Evolutionary conservation across 2,113 vertebrate species (phyloP), one percentile per base, ranked within the genome.

Genomic region (Piprites chloris): DNA sequence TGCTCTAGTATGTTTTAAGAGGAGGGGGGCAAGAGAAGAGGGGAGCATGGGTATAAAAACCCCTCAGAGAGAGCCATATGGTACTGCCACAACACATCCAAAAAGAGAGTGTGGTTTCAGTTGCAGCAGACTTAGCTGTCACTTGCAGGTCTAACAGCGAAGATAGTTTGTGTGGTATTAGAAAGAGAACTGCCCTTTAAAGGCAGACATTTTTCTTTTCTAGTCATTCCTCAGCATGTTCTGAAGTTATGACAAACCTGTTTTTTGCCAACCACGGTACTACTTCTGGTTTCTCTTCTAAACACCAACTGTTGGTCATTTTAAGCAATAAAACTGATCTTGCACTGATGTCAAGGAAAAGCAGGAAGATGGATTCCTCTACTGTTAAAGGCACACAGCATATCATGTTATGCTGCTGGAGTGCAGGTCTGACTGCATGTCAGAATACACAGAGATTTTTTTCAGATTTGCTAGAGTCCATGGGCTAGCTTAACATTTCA

Each of bases 1-100:
- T 41, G 17, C 11, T 71, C 23, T 19, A 59, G 4, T 28, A 11
- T 27, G 35, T 30, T 73, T 47, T 19, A 18, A 12, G 14, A 0
- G 30, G 9, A 20, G 12, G 8, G 23, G 6, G 20, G 16, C 11
- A 56, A n/a, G n/a, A 81, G n/a, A 4, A 35, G 4, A 24, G 4
- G 9, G 12, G 13, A 24, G 6, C 3, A 2, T 0, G 0, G 6
- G 24, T 19, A 74, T 52, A 55, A 76, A 79, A 75, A 44, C 11
- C 22, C 14, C 41, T 80, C 11, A 50, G 33, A 20, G 9, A 77
- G 4, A 74, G 7, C 3, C 28, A 69, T 19, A 14, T 1, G 3
- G 15, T 18, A 46, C 3, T 76, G 22, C 35, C 1, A 0, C 33
- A 73, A 83, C 41, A 65, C n/a, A 81, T 16, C 12, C 63, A 32